Conservation (phyloP, 2,797 vertebrate species). For the Manis pentadactyla region DNA sequence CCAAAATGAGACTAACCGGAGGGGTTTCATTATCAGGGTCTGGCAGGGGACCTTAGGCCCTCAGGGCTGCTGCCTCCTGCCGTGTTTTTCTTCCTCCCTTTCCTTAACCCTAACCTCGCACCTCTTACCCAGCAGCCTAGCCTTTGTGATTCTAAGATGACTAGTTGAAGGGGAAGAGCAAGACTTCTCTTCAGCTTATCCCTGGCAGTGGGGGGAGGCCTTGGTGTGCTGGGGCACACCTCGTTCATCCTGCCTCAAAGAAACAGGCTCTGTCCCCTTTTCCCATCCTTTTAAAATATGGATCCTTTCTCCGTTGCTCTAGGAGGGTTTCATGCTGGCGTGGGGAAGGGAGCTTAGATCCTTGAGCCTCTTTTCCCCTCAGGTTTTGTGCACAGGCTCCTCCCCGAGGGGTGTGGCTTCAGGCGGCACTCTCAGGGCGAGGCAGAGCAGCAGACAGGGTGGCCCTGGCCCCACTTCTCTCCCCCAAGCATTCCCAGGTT, state of each 20-base stretch:
- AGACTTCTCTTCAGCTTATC: background rate
- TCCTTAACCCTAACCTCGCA: background rate
- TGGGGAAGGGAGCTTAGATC: conserved; percentile 27
- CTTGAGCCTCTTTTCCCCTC: conserved; percentile 28
- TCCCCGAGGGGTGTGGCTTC: background rate
- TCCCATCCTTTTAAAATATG: background rate
- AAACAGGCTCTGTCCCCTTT: background rate
- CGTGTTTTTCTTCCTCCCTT: background rate
- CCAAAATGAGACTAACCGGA: conserved; percentile 67
- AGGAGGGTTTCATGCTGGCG: background rate
- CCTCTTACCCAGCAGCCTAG: background rate
- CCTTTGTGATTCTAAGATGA: background rate
- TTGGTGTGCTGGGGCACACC: background rate
- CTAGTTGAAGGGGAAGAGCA: background rate
- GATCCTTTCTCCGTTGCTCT: background rate
- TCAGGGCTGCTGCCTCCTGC: background rate
- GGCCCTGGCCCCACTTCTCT: background rate
- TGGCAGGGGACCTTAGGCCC: background rate
- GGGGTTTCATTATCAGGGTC: background rate
- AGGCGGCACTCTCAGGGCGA: background rate
- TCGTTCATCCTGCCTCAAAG: background rate
- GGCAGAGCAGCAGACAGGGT: background rate
- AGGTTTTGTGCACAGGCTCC: background rate
- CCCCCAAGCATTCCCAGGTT: background rate
- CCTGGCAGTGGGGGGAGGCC: background rate